Conservation (phyloP, 2,888 invertebrate species). For the Papilio gigon region DNA sequence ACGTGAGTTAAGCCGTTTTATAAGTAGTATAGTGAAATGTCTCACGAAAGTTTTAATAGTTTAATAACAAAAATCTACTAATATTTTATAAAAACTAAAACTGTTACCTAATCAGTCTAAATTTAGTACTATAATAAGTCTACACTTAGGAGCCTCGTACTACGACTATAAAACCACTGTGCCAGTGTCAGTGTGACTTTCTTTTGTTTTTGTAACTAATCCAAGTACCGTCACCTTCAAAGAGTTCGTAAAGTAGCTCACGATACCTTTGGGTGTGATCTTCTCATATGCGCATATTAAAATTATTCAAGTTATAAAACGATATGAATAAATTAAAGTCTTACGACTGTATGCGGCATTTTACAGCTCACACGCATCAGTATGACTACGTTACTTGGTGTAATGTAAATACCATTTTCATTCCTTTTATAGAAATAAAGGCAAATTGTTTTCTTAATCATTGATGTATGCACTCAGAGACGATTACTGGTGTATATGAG, state of each 20-base stretch:
- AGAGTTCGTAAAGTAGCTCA: not conserved
- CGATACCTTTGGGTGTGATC: not conserved
- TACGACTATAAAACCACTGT: no score
- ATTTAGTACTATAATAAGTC: no score
- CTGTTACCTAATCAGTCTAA: no score
- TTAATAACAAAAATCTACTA: no score
- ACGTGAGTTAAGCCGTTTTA: no score
- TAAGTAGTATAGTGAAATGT: no score
- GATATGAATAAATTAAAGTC: slow-evolving; percentile 18
- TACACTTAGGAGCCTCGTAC: no score
- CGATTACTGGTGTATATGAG: no score
- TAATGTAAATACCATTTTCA: not conserved
- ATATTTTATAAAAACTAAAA: no score
- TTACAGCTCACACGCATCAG: slow-evolving; percentile 19
- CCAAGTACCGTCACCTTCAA: not conserved
- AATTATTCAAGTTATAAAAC: slow-evolving; percentile 16
- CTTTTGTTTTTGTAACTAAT: no score
- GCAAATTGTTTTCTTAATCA: not conserved
- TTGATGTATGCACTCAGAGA: not conserved
- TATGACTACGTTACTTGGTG: slow-evolving; percentile 7
- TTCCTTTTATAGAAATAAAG: not conserved
- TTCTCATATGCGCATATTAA: not conserved
- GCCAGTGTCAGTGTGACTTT: no score
- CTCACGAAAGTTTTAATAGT: no score
- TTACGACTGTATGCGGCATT: not conserved